Conservation (phyloP, 2,113 vertebrate species). For the Syngnathus floridae region DNA sequence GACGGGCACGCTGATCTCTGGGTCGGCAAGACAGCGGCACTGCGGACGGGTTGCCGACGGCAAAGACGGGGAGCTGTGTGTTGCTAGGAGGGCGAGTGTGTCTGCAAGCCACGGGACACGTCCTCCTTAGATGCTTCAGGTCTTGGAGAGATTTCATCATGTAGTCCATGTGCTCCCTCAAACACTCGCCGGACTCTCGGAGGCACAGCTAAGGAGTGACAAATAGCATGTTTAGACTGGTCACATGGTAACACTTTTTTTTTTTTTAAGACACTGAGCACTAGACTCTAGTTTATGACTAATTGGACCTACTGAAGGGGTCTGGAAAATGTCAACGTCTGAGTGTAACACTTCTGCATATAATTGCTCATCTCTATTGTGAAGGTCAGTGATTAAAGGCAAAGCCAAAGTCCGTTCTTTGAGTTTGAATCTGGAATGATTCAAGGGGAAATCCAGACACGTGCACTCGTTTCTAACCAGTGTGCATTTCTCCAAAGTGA, state of each 20-base stretch:
- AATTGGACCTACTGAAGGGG: not conserved
- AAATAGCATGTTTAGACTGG: not conserved
- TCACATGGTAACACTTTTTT: not conserved
- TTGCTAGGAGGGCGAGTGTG: conserved; percentile 27
- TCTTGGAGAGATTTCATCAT: conserved; percentile 76
- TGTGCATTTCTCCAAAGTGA: conserved; percentile 6
- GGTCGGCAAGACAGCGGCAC: conserved; percentile 38
- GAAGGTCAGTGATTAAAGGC: not conserved
- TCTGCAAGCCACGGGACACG: conserved; percentile 37
- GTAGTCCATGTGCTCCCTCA: conserved; percentile 75
- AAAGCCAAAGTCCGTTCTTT: conserved; percentile 23
- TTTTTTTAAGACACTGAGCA: too few relatives aligned
- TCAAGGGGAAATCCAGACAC: conserved; percentile 23
- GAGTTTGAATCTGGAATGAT: conserved; percentile 18
- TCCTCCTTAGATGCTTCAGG: conserved; percentile 65
- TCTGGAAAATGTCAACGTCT: conserved; percentile 1
- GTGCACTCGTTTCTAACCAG: conserved; percentile 5
- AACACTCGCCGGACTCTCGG: conserved; percentile 69
- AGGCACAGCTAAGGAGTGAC: conserved; percentile 71
- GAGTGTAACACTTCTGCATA: not conserved
- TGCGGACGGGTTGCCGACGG: conserved; percentile 57
- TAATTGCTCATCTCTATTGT: conserved; percentile 5
- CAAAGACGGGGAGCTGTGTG: conserved; percentile 39
- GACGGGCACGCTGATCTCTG: conserved; percentile 58
- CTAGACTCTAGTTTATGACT: not conserved